phyloP scores from a whole-genome alignment of 2,888 invertebrate species.

The Lasioglossum morio region DNA sequence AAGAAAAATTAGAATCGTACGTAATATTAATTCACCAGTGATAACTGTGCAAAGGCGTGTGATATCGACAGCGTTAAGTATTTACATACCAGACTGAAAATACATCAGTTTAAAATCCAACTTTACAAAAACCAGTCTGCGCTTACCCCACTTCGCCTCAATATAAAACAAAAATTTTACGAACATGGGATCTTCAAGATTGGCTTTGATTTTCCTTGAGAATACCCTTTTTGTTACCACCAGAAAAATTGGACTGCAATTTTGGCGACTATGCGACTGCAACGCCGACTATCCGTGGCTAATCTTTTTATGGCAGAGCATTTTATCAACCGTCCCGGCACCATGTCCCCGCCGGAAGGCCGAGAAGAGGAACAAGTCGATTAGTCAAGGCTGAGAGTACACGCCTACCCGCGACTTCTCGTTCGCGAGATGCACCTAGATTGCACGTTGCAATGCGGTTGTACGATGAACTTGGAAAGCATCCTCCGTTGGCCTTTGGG shows the following conservation, averaged over 20 bases:
- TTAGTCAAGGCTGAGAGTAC: constrained; percentile 30
- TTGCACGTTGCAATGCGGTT: constrained; percentile 9
- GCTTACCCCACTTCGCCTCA: too few species aligned
- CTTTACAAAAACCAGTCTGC: too few species aligned
- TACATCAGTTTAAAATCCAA: too few species aligned
- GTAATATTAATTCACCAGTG: too few species aligned
- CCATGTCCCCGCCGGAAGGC: constrained; percentile 25
- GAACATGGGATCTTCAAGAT: too few species aligned
- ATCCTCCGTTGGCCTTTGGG: background rate
- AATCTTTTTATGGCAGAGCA: constrained; percentile 8
- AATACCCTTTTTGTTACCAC: background rate
- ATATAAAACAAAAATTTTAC: too few species aligned
- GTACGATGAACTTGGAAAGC: background rate
- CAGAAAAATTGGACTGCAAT: background rate
- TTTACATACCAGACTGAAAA: too few species aligned
- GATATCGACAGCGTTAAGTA: too few species aligned
- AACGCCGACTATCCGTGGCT: constrained; percentile 17
- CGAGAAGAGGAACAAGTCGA: constrained; percentile 46
- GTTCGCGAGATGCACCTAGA: constrained; percentile 17
- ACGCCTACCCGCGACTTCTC: constrained; percentile 30
- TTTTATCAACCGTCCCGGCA: constrained; percentile 12
- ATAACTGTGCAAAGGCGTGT: too few species aligned
- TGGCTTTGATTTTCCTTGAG: too few species aligned
- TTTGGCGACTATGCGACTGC: constrained; percentile 10
- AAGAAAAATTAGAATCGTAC: too few species aligned